phyloP scores from a whole-genome alignment of 1,140 invertebrate genomes.

The Wasmannia auropunctata region DNA sequence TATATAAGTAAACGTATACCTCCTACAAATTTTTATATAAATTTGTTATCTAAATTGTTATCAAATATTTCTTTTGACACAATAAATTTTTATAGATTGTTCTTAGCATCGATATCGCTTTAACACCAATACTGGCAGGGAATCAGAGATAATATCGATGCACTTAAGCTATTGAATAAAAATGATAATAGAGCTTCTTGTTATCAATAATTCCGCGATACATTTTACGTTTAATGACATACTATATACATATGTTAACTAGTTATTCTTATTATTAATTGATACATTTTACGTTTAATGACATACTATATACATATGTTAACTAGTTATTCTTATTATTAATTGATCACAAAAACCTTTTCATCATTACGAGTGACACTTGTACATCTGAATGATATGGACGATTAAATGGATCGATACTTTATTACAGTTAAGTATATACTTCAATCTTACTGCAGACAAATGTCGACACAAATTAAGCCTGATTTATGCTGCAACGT shows the following conservation, averaged over 20 bases:
- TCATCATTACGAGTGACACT: neutral
- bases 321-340: neutral
- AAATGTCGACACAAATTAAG: conserved; percentile 10
- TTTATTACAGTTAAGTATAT: neutral
- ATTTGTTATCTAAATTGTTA: neutral
- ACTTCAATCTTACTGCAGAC: neutral
- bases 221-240: neutral
- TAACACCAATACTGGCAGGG: neutral
- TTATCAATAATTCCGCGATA: neutral
- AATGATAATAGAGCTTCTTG: neutral
- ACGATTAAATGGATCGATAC: neutral
- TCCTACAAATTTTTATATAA: neutral
- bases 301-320: neutral
- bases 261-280: neutral
- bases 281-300: neutral
- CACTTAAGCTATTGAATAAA: neutral
- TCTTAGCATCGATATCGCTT: neutral
- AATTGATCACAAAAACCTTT: neutral
- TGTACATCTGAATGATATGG: neutral
- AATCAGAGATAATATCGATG: neutral
- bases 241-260: neutral
- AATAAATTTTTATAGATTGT: neutral
- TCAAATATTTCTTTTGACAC: neutral
- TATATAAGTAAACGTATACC: neutral
- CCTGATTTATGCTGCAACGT: neutral